Evolutionary conservation across 1,140 invertebrate genomes (phyloP).

Genomic region (Temnothorax nylanderi): DNA sequence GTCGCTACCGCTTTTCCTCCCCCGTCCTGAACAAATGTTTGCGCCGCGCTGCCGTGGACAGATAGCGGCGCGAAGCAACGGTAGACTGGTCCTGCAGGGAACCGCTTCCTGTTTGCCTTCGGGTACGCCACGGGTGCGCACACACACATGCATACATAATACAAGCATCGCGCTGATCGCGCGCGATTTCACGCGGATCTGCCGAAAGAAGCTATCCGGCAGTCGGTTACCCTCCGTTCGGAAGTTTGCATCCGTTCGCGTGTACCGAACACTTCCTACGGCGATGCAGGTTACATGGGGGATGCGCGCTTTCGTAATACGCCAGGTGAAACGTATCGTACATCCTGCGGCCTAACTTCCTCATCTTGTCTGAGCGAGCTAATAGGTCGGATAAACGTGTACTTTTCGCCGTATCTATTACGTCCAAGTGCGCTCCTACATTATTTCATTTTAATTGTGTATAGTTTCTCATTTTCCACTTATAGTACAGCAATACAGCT

Average conservation of each 20-base stretch:
- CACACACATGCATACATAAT: not conserved
- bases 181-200: slow-evolving; percentile 8
- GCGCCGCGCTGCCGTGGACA: slow-evolving; percentile 70
- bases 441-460: not conserved
- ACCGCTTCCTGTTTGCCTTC: slow-evolving; percentile 77
- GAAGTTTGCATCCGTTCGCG: slow-evolving; percentile 28
- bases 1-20: slow-evolving; percentile 49
- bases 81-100: slow-evolving; percentile 69
- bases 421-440: not conserved
- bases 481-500: not conserved
- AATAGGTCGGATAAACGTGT: slow-evolving; percentile 23
- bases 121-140: slow-evolving; percentile 36
- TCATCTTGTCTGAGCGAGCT: slow-evolving; percentile 28
- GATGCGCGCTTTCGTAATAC: slow-evolving; percentile 34
- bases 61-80: slow-evolving; percentile 68
- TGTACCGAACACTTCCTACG: slow-evolving; percentile 3
- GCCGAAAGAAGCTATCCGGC: slow-evolving; percentile 14
- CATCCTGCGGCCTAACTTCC: slow-evolving; percentile 28
- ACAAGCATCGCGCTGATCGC: slow-evolving; percentile 37
- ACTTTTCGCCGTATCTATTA: slow-evolving; percentile 7
- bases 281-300: slow-evolving; percentile 7
- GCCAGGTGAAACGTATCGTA: slow-evolving; percentile 49
- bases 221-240: slow-evolving; percentile 1
- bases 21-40: slow-evolving; percentile 81
- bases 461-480: not conserved